Evolutionary conservation across 1,140 invertebrate genomes (phyloP).

Genomic region (Rhynchophorus ferrugineus): DNA sequence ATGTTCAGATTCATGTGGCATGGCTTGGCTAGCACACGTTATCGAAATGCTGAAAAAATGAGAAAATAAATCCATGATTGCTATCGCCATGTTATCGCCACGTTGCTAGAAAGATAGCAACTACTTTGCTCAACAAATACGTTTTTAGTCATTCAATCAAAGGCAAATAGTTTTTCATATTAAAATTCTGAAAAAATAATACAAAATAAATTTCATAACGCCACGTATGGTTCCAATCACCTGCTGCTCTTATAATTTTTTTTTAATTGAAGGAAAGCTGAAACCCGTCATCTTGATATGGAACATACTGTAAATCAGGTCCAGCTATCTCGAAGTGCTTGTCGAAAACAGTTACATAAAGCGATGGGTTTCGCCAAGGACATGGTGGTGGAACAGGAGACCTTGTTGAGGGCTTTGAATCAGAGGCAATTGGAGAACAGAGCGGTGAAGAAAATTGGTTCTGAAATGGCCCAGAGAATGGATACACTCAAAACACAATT

Average conservation of each 20-base stretch:
- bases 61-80: too few species aligned
- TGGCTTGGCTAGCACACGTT: too few species aligned
- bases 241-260: slow-evolving; percentile 1
- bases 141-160: too few species aligned
- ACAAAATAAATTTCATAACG: too few species aligned
- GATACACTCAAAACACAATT: slow-evolving; percentile 46
- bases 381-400: slow-evolving; percentile 49
- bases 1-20: too few species aligned
- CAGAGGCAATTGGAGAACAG: slow-evolving; percentile 47
- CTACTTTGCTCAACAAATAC: too few species aligned
- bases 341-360: slow-evolving; percentile 48
- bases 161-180: too few species aligned
- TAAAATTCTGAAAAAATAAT: too few species aligned
- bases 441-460: slow-evolving; percentile 44
- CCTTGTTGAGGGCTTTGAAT: slow-evolving; percentile 41
- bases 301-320: slow-evolving; percentile 43
- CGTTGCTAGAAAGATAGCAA: too few species aligned
- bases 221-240: too few species aligned
- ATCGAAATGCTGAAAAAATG: too few species aligned
- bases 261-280: slow-evolving; percentile 43
- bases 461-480: slow-evolving; percentile 46
- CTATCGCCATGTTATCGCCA: too few species aligned
- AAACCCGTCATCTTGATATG: slow-evolving; percentile 43
- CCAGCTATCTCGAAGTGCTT: slow-evolving; percentile 47
- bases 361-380: slow-evolving; percentile 48